These are phyloP conservation scores for Rotaria magnacalcarata DNA, from an alignment of 2,888 invertebrate species.

Conservation along the genomic window DNA sequence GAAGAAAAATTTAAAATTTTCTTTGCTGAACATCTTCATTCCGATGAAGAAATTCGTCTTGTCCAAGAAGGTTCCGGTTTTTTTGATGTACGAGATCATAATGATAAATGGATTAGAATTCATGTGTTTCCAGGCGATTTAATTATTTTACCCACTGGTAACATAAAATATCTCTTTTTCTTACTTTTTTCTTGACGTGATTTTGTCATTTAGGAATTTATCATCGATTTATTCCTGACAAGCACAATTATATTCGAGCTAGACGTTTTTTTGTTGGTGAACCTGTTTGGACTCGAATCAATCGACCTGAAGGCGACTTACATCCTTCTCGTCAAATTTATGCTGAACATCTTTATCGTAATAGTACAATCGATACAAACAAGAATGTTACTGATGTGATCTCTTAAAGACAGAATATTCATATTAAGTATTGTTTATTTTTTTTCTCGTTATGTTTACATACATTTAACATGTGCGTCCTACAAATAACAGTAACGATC, in stretches of 20 bases:
- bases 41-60: slow-evolving; percentile 90
- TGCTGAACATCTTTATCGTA: neutral
- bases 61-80: slow-evolving; percentile 84
- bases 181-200: neutral
- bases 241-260: slow-evolving; percentile 73
- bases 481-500: too few relatives aligned
- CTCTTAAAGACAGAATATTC: neutral
- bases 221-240: slow-evolving; percentile 4
- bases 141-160: slow-evolving; percentile 82
- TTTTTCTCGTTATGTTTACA: neutral
- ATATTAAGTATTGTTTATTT: neutral
- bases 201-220: neutral
- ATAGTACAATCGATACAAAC: neutral
- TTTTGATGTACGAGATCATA: slow-evolving; percentile 81
- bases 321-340: neutral
- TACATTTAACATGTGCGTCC: too few relatives aligned
- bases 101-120: slow-evolving; percentile 87
- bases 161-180: too few relatives aligned
- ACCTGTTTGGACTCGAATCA: slow-evolving; percentile 85
- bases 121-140: slow-evolving; percentile 78
- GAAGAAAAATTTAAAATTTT: slow-evolving; percentile 70
- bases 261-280: slow-evolving; percentile 84
- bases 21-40: slow-evolving; percentile 85
- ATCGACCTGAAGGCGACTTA: slow-evolving; percentile 73
- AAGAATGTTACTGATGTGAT: neutral